Conservation (phyloP, 2,888 invertebrate genomes). For the Magallana nippona region DNA sequence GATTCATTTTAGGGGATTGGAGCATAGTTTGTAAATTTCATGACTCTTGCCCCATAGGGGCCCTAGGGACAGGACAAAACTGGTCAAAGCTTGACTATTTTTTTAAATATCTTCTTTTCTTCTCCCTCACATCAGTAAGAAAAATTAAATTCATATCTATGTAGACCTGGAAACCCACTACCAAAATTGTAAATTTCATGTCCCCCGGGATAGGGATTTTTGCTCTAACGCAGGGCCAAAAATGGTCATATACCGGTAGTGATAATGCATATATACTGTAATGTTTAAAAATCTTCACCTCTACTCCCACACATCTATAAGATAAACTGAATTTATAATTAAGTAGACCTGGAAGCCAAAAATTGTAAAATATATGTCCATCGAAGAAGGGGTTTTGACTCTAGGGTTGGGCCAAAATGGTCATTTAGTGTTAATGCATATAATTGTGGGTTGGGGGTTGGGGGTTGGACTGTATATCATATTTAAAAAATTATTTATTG, state of each 20-base stretch:
- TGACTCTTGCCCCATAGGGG: neutral
- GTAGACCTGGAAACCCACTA: neutral
- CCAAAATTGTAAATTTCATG: neutral
- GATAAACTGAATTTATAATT: neutral
- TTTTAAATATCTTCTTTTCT: conserved; percentile 12
- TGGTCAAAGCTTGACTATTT: neutral
- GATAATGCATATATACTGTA: neutral
- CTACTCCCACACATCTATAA: neutral
- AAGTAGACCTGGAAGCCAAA: too few relatives aligned
- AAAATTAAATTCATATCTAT: neutral
- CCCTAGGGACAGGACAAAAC: neutral
- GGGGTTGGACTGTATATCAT: too few relatives aligned
- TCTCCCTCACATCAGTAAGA: neutral
- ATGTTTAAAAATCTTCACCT: neutral
- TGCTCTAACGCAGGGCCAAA: neutral
- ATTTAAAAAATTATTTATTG: too few relatives aligned
- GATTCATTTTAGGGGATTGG: neutral
- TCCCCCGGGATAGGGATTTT: neutral
- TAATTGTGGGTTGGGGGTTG: too few relatives aligned
- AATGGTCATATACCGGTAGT: neutral
- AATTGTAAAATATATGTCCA: too few relatives aligned
- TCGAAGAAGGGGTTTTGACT: too few relatives aligned
- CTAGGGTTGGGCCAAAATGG: too few relatives aligned
- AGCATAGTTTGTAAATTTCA: neutral
- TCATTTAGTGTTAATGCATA: too few relatives aligned